These are phyloP conservation scores for Dryomyza anilis DNA, from an alignment of 2,888 invertebrate species.

Conservation along the genomic window DNA sequence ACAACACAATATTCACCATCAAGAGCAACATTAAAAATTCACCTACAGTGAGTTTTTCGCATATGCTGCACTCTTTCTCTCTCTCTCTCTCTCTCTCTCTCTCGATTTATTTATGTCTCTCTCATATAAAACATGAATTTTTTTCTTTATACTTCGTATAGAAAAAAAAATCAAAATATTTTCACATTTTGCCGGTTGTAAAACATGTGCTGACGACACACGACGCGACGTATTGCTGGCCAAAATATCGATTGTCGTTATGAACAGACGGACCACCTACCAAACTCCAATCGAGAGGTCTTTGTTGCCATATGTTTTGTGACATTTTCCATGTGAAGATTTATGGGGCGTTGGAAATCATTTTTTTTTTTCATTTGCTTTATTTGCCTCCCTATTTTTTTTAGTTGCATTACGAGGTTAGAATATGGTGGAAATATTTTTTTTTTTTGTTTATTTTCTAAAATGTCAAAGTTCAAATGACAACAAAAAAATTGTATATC, in stretches of 20 bases:
- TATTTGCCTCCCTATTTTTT: too few species aligned
- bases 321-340: neutral
- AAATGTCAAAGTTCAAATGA: too few species aligned
- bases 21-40: neutral
- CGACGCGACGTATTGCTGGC: neutral
- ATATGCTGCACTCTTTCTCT: neutral
- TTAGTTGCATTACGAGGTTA: too few species aligned
- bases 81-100: neutral
- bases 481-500: too few species aligned
- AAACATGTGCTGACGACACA: constrained; percentile 2
- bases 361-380: too few species aligned
- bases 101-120: neutral
- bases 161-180: constrained; percentile 8
- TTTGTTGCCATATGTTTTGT: neutral
- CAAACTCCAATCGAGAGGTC: too few species aligned
- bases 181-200: constrained; percentile 5
- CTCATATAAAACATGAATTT: neutral
- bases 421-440: too few species aligned
- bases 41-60: neutral
- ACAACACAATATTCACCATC: neutral
- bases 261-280: neutral
- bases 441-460: too few species aligned
- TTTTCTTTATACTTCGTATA: neutral
- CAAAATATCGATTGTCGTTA: neutral
- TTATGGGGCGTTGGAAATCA: too few species aligned